Percentiles rank a stretch among this genome's conserved stretches.
Evolutionary conservation across 2,113 vertebrate genomes (phyloP).

Genomic region (Nyctibius bracteatus): DNA sequence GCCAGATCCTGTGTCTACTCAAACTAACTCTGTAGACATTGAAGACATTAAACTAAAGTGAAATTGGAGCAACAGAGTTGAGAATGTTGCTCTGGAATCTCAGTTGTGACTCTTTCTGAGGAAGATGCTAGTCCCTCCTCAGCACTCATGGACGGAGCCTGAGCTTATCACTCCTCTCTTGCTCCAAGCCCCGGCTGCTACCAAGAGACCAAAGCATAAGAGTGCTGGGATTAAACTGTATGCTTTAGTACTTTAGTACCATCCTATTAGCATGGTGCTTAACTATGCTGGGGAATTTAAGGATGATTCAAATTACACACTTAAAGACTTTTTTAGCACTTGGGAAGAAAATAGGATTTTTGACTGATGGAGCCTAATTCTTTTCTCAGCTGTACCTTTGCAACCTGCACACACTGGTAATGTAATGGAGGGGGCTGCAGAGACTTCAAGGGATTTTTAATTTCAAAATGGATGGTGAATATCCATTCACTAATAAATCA

Average conservation of each 20-base stretch:
- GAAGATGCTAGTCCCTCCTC: background rate
- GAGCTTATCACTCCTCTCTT: background rate
- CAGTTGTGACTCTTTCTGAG: background rate
- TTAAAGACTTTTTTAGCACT: background rate
- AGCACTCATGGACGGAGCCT: background rate
- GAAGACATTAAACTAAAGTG: background rate
- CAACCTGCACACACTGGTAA: background rate
- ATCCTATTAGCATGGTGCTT: background rate
- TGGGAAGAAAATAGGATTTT: background rate
- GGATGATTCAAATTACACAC: background rate
- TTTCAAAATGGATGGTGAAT: slow-evolving; percentile 4
- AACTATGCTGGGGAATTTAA: background rate
- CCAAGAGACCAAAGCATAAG: background rate
- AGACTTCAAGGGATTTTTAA: background rate
- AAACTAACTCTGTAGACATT: background rate
- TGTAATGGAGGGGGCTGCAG: background rate
- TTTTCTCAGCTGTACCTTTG: background rate
- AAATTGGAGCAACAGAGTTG: background rate
- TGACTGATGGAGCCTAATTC: background rate
- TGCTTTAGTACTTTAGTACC: background rate
- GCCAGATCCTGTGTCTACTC: background rate
- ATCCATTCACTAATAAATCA: slow-evolving; percentile 30
- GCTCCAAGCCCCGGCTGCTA: background rate
- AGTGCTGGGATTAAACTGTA: background rate
- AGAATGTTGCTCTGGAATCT: background rate